Conservation (phyloP, 2,797 vertebrate genomes). For the Halcyon leucocephala region DNA sequence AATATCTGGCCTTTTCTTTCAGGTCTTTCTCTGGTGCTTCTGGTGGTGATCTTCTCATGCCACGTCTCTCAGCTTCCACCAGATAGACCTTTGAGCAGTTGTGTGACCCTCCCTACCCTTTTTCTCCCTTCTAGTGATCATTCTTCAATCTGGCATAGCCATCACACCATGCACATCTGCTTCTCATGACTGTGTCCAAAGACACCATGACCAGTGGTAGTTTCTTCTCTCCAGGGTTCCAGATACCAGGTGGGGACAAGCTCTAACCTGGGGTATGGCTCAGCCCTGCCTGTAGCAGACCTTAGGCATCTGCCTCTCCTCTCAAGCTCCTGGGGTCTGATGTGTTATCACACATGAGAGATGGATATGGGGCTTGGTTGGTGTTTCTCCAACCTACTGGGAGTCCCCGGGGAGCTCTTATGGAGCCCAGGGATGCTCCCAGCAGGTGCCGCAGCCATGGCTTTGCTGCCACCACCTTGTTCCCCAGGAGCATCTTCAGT, state of each 20-base stretch:
- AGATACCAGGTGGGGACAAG: background rate
- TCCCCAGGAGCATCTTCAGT: background rate
- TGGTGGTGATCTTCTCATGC: background rate
- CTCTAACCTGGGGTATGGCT: background rate
- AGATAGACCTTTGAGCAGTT: background rate
- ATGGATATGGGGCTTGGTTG: background rate
- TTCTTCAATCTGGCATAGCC: background rate
- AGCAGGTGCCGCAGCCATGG: background rate
- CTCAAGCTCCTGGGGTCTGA: background rate
- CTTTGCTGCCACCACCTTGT: background rate
- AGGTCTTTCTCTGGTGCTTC: background rate
- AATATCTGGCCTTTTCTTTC: background rate
- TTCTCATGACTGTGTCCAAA: background rate
- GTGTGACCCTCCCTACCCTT: background rate
- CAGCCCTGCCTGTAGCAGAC: background rate
- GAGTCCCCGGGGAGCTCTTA: background rate
- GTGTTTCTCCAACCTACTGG: background rate
- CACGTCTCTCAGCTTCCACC: background rate
- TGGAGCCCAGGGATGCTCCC: background rate
- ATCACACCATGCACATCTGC: rapidly evolving
- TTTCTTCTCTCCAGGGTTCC: background rate
- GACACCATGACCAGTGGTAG: background rate
- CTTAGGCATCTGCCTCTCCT: background rate
- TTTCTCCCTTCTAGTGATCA: background rate
- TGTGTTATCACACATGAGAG: background rate